Evolutionary conservation across 2,888 invertebrate genomes (phyloP), one percentile per base, ranked within the genome.

Genomic region (Agriopis marginaria): DNA sequence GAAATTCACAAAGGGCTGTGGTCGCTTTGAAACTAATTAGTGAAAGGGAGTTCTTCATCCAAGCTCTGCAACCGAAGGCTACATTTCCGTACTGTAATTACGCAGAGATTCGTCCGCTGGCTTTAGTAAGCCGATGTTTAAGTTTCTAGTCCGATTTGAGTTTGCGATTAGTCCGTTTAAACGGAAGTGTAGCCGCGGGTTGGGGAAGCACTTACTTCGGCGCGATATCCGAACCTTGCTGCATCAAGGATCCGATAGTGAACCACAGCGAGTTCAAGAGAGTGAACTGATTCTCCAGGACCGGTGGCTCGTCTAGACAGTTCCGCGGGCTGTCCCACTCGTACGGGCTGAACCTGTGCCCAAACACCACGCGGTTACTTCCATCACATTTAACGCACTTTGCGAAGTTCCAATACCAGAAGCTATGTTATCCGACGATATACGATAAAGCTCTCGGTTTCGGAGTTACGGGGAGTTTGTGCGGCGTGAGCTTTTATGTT

Each of bases 191-290:
- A 90, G 83, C 86, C 86, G 75, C 85, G 75, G 83, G 82, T 82
- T 77, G 77, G 75, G 78, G 80, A 80, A 83, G 83, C 86, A 96
- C 97, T 97, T 96, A 97, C 97, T 97, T 97, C 92, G 98, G 98
- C 86, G 97, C 97, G 95, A 98, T 97, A 95, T 98, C 97, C 92
- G 97, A 97, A 94, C 98, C 98, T 95, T 98, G 98, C 95, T 98
- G 98, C 97, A 98, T 97, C 95, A 98, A 96, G 86, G 97, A 97
- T 88, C 97, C 97, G 90, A 98, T 97, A 93, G 98, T 98, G 95
- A 98, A 98, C 98, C 98, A 98, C 91, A 98, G 96, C 90, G 97
- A 97, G 96, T 98, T 98, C 93, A 97, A 96, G 89, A 98, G 95
- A 84, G 97, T 97, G 96, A 98, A 97, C 94, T 97, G 97, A 95